A percentile compares a stretch with the other conserved stretches of the same genome.
Conservation (phyloP, 35 echinoderm and acorn worm species). For the Eucidaris tribuloides region DNA sequence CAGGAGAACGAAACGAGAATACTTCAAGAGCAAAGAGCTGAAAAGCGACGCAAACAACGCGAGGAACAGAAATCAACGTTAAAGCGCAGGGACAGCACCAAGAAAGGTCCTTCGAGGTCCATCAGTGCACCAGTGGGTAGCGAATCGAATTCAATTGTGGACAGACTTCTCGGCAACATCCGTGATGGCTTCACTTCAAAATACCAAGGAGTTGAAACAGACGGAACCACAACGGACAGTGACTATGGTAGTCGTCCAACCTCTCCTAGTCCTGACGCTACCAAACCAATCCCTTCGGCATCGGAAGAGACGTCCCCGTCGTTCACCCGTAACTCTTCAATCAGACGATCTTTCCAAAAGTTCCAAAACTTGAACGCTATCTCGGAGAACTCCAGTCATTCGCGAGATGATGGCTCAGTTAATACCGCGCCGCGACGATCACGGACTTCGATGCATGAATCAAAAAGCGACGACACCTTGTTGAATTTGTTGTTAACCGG, state of each 20-base stretch:
- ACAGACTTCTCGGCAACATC: slow-evolving; percentile 74
- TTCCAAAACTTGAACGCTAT: slow-evolving; percentile 67
- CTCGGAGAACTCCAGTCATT: slow-evolving; percentile 40
- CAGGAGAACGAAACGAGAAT: slow-evolving; percentile 91
- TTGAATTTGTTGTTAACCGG: slow-evolving; percentile 53
- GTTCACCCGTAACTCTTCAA: slow-evolving; percentile 27
- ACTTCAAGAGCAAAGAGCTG: slow-evolving; percentile 66
- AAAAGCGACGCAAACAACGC: slow-evolving; percentile 67
- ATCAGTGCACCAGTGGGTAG: slow-evolving; percentile 41
- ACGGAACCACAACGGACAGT: slow-evolving; percentile 15
- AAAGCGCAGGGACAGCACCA: slow-evolving; percentile 34
- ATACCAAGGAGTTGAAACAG: slow-evolving; percentile 12
- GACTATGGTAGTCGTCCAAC: slow-evolving; percentile 41
- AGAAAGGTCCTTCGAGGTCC: background rate
- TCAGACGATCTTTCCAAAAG: slow-evolving; percentile 66
- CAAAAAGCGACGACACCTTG: slow-evolving; percentile 47
- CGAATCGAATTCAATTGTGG: slow-evolving; percentile 55
- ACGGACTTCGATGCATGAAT: background rate
- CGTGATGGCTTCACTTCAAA: slow-evolving; percentile 60
- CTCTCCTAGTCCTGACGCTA: slow-evolving; percentile 28
- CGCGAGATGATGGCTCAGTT: slow-evolving; percentile 16
- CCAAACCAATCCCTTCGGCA: background rate
- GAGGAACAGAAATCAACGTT: slow-evolving; percentile 69
- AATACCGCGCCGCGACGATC: background rate
- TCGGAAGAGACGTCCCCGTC: slow-evolving; percentile 16